Evolutionary conservation across 35 echinoderm and acorn worm species (phyloP).

Genomic region (Ptychodera flava): DNA sequence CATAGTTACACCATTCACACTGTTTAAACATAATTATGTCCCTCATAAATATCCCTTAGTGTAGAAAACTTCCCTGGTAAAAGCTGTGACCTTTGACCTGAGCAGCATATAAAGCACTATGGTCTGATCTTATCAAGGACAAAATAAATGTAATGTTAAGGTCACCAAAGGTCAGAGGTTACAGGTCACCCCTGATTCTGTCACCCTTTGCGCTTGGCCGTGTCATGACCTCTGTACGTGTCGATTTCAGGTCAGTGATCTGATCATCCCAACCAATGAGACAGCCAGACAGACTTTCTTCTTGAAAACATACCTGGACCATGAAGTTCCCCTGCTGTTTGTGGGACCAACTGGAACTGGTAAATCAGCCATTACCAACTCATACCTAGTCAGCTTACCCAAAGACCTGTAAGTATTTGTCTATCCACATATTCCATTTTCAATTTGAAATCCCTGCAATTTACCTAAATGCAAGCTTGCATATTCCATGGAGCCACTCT

Average conservation of each 20-base stretch:
- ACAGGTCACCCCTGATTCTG: not conserved
- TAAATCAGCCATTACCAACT: constrained; percentile 96
- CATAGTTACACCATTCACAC: no score
- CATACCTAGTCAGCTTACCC: constrained; percentile 74
- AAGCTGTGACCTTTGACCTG: no score
- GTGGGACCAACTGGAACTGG: constrained; percentile 92
- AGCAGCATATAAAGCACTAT: no score
- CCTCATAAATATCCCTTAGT: no score
- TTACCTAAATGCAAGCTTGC: no score
- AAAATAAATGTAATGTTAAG: no score
- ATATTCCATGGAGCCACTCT: not conserved
- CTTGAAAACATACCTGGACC: constrained; percentile 72
- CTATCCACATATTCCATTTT: no score
- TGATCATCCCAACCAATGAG: constrained; percentile 97
- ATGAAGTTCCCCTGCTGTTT: constrained; percentile 74
- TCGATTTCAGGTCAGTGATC: constrained; percentile 81
- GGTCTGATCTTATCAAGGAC: no score
- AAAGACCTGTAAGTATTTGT: constrained; percentile 77
- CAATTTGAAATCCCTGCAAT: no score
- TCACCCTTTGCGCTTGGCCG: not conserved
- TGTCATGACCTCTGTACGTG: not conserved
- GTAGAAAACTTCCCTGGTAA: no score
- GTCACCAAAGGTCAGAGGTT: constrained; percentile 10
- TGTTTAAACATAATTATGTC: no score
- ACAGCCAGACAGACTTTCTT: constrained; percentile 90